Percentiles rank a stretch among this genome's conserved stretches.
Evolutionary conservation across 1,140 invertebrate genomes (phyloP).

Genomic region (Steinernema feltiae): DNA sequence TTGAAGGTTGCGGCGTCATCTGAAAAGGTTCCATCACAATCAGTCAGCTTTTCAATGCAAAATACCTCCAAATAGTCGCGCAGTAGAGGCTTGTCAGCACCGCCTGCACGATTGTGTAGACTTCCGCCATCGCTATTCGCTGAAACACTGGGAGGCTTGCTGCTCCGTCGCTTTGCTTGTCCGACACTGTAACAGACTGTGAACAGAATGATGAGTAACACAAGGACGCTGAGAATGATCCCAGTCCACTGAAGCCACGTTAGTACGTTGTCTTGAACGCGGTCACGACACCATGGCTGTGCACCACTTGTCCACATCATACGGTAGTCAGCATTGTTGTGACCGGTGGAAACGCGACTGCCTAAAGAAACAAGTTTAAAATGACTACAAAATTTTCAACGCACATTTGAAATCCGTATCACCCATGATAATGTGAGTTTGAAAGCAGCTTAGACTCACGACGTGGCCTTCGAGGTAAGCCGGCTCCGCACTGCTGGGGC

Average conservation of each 20-base stretch:
- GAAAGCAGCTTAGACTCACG: conserved; percentile 26
- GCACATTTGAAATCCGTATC: conserved; percentile 28
- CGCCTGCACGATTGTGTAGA: not conserved
- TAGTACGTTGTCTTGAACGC: conserved; percentile 29
- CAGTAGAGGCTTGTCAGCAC: not conserved
- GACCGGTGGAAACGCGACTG: not conserved
- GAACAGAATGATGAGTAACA: conserved; percentile 18
- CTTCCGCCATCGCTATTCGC: not conserved
- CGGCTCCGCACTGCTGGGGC: conserved; percentile 16
- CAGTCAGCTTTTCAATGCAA: not conserved
- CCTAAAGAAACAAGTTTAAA: conserved; percentile 16
- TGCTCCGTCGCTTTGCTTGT: not conserved
- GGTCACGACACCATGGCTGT: conserved; percentile 27
- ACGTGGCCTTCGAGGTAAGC: conserved; percentile 31
- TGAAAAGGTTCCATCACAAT: not conserved
- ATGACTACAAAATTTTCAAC: conserved; percentile 3
- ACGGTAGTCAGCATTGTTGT: conserved; percentile 17
- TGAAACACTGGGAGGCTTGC: not conserved
- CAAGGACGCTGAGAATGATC: conserved; percentile 24
- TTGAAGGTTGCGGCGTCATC: not conserved
- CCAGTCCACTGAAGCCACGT: conserved; percentile 20
- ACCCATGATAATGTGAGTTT: conserved; percentile 30
- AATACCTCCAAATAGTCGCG: not conserved
- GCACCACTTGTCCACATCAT: conserved; percentile 25
- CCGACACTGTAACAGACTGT: conserved; percentile 11